A percentile compares a stretch with the other conserved stretches of the same genome.
phyloP scores from a whole-genome alignment of 2,888 invertebrate species.

The Drosophila mimica region DNA sequence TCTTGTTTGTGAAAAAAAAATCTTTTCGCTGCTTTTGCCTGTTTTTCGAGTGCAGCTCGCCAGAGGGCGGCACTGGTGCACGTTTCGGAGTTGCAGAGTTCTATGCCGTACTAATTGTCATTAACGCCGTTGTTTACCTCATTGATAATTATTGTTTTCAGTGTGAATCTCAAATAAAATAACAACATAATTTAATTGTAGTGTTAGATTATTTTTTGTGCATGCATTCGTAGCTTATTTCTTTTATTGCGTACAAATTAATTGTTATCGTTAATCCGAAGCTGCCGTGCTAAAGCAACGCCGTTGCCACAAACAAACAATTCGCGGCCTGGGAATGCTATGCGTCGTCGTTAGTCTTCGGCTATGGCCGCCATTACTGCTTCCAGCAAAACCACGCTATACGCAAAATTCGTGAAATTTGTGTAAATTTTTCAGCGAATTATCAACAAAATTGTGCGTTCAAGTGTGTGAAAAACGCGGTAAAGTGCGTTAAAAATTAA shows the following conservation, averaged over 20 bases:
- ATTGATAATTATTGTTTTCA: constrained; percentile 34
- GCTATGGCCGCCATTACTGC: constrained; percentile 91
- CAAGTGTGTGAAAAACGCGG: constrained; percentile 63
- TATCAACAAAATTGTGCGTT: constrained; percentile 77
- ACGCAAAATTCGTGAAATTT: constrained; percentile 78
- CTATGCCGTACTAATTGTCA: constrained; percentile 53
- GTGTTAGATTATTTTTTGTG: constrained; percentile 15
- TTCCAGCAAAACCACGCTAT: constrained; percentile 85
- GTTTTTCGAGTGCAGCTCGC: constrained; percentile 47
- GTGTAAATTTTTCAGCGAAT: constrained; percentile 68
- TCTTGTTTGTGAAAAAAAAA: constrained; percentile 81
- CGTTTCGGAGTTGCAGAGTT: constrained; percentile 63
- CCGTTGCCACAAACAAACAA: constrained; percentile 33
- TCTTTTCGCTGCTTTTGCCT: constrained; percentile 59
- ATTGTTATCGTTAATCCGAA: constrained; percentile 21
- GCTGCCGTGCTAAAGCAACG: constrained; percentile 33
- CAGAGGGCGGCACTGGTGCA: constrained; percentile 53
- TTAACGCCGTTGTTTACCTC: constrained; percentile 54
- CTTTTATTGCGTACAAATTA: constrained; percentile 11
- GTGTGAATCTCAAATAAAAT: constrained; percentile 10
- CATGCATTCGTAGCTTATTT: constrained; percentile 23
- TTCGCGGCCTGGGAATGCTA: constrained; percentile 59
- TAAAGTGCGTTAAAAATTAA: constrained; percentile 64
- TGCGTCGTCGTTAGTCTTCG: constrained; percentile 75
- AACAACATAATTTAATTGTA: constrained; percentile 14